Evolutionary conservation across 1,140 invertebrate genomes (phyloP).

Genomic region (Metopolophium dirhodum): DNA sequence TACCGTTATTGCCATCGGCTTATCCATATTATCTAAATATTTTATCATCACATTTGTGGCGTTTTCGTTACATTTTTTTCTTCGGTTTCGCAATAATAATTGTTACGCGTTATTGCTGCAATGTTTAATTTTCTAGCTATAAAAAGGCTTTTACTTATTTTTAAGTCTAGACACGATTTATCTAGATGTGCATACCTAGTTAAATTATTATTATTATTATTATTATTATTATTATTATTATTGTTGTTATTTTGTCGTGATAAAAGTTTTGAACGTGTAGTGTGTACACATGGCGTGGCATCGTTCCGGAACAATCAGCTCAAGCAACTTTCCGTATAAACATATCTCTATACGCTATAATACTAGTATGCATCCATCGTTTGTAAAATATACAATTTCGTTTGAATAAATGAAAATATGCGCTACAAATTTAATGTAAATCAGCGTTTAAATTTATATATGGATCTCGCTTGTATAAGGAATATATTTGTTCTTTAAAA

Average conservation of each 20-base stretch:
- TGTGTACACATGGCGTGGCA: neutral
- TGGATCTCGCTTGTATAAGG: neutral
- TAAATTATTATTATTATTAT: conserved; percentile 16
- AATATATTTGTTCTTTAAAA: neutral
- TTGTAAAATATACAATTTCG: neutral
- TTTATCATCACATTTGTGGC: neutral
- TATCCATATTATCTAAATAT: conserved; percentile 18
- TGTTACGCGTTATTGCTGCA: neutral
- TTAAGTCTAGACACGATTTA: neutral
- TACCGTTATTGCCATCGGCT: neutral
- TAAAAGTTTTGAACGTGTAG: neutral
- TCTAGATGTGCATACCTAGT: neutral
- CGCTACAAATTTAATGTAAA: neutral
- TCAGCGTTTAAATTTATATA: neutral
- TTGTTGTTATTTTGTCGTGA: conserved; percentile 2
- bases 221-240: neutral
- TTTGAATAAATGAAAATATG: conserved; percentile 1
- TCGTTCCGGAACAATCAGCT: conserved; percentile 42
- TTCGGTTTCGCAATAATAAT: neutral
- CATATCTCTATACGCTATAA: neutral
- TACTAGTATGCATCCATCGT: neutral
- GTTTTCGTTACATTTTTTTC: neutral
- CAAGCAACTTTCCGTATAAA: conserved; percentile 10
- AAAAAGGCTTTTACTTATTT: neutral
- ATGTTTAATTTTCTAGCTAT: neutral